Evolutionary conservation across 1,140 invertebrate genomes (phyloP), one percentile per base, ranked within the genome.

Genomic region (Epicauta chinensis): DNA sequence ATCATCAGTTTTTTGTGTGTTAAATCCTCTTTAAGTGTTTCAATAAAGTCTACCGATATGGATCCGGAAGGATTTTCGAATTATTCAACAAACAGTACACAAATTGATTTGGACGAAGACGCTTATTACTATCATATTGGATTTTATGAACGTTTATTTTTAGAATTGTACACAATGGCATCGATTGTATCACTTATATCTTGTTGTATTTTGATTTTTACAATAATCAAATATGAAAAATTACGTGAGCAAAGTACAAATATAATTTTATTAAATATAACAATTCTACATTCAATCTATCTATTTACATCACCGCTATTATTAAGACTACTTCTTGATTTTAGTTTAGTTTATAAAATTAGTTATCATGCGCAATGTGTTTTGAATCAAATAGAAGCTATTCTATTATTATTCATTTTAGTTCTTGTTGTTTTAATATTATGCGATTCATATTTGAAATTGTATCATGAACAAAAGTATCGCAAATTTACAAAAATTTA

Each of bases 181-280:
- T 35, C 50, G 9, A 17, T 57, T 2, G 7, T 57, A 3, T 53
- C 49, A 6, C 12, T 57, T 10, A 35, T 23, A 9, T 38, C 42
- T 11, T 44, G 48, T 12, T 30, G 29, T 29, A 13, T 57, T n/a
- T n/a, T 57, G 15, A 42, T 51, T 36, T 53, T 53, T 32, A 51
- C 49, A 12, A 53, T 57, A 4, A 1, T 53, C n/a, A 57, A 53
- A 32, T 53, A 57, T 30, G 47, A 46, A 32, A 42, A 50, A 29
- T 16, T 57, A n/a, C 14, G 55, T n/a, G 2, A 40, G 17, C 35
- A 53, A 14, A 47, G 39, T 10, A 45, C 43, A 9, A 53, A 49
- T 36, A 34, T 57, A 0, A 57, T 57, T 29, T 14, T 57, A 13
- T 17, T 53, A 0, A 34, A 57, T n/a, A 36, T 51, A 31, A 42